Conservation (phyloP, 2,113 vertebrate species). For the Eclectus roratus region DNA sequence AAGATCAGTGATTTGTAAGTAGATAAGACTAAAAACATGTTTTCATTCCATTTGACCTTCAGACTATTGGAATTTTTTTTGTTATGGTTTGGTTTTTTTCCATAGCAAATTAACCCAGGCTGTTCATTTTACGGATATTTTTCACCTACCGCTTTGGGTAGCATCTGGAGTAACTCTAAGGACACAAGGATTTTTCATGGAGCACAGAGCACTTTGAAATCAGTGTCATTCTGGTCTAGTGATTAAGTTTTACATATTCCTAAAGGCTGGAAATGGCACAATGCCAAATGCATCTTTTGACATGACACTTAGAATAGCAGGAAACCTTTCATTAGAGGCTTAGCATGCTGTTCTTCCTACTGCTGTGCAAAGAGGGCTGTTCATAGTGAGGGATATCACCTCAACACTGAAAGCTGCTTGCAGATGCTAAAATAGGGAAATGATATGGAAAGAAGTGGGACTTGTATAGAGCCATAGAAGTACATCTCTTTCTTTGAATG, state of each 20-base stretch:
- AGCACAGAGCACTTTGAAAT: not conserved
- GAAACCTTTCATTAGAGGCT: not conserved
- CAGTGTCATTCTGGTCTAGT: not conserved
- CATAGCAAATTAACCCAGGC: not conserved
- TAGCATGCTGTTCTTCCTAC: not conserved
- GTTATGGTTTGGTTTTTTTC: not conserved
- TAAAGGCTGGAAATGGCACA: not conserved
- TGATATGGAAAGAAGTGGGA: not conserved
- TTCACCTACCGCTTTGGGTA: not conserved
- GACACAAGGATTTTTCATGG: not conserved
- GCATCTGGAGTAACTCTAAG: not conserved
- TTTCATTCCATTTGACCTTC: slow-evolving; percentile 55
- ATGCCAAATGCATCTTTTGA: not conserved
- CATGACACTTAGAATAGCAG: not conserved
- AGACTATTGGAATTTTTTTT: not conserved
- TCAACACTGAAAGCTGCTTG: not conserved
- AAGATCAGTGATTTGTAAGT: slow-evolving; percentile 50
- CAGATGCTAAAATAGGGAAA: not conserved
- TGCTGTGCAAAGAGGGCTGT: not conserved
- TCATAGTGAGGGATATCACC: not conserved
- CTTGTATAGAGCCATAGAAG: not conserved
- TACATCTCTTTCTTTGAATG: not conserved
- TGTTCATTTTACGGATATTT: not conserved
- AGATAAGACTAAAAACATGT: slow-evolving; percentile 55
- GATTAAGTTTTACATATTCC: not conserved